phyloP scores from a whole-genome alignment of 2,888 invertebrate genomes.

The Drosophila parthenogenetica region DNA sequence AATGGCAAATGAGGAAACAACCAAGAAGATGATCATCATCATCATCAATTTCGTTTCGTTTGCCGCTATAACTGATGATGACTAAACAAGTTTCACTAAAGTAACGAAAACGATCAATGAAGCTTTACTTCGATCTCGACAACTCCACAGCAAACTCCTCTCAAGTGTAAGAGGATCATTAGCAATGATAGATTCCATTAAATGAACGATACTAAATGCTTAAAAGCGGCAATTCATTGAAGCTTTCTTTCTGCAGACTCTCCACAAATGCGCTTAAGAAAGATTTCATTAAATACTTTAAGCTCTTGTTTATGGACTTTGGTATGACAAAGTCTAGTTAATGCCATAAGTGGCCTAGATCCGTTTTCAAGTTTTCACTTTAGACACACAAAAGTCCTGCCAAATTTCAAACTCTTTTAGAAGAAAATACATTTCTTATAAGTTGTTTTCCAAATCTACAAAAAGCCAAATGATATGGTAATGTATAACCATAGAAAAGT shows the following conservation, averaged over 20 bases:
- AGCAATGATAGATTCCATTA: conserved; percentile 38
- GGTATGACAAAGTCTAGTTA: background rate
- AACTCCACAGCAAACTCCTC: background rate
- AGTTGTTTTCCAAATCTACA: too few species aligned
- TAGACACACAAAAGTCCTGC: too few species aligned
- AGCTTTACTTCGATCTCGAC: conserved; percentile 1
- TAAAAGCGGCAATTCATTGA: conserved; percentile 27
- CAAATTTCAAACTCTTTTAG: too few species aligned
- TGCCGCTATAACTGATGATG: conserved; percentile 14
- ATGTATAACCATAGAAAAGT: conserved; percentile 1
- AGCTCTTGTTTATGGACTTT: conserved; percentile 2
- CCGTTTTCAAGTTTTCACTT: background rate
- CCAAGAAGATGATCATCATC: conserved; percentile 27
- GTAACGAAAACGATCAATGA: conserved; percentile 49
- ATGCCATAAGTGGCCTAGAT: background rate
- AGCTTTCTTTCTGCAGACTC: conserved; percentile 37
- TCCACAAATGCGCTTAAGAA: conserved; percentile 22
- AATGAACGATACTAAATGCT: conserved; percentile 30
- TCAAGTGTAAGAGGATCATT: conserved; percentile 20
- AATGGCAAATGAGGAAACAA: conserved; percentile 20
- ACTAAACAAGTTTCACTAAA: conserved; percentile 51
- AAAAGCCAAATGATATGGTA: background rate
- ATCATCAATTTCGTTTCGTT: conserved; percentile 8
- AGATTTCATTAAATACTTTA: conserved; percentile 13
- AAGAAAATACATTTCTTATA: too few species aligned